These are phyloP conservation scores for Adelphocoris suturalis DNA, from an alignment of 2,888 invertebrate genomes.

Conservation along the genomic window DNA sequence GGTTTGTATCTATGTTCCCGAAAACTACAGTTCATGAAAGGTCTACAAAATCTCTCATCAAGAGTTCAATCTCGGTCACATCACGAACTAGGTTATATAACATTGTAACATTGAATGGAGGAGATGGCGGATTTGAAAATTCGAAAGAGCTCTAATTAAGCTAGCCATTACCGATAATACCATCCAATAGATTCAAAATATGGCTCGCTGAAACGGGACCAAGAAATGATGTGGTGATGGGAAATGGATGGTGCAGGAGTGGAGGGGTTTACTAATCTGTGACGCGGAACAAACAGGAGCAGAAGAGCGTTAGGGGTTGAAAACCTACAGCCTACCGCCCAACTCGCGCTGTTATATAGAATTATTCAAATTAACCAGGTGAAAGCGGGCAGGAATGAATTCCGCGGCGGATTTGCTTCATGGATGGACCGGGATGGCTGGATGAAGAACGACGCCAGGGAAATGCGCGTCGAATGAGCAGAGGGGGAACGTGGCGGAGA, in stretches of 20 bases:
- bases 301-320: conserved; percentile 7
- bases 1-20: too few species aligned
- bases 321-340: conserved; percentile 47
- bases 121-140: not conserved
- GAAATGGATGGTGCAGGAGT: not conserved
- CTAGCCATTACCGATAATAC: not conserved
- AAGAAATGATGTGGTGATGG: not conserved
- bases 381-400: conserved; percentile 66
- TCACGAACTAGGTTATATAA: too few species aligned
- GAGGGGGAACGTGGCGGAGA: conserved; percentile 21
- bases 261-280: conserved; percentile 65
- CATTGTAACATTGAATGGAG: too few species aligned
- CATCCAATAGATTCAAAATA: not conserved
- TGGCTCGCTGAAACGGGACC: not conserved
- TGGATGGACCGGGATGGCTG: conserved; percentile 57
- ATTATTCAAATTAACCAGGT: conserved; percentile 71
- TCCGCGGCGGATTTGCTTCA: conserved; percentile 59
- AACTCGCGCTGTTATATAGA: conserved; percentile 60
- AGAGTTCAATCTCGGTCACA: too few species aligned
- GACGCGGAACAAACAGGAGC: conserved; percentile 59
- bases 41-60: too few species aligned
- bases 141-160: not conserved
- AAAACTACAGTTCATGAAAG: too few species aligned
- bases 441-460: conserved; percentile 28
- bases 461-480: not conserved